Evolutionary conservation across 2,113 vertebrate species (phyloP).

Genomic region (Neolamprologus kungweensis): DNA sequence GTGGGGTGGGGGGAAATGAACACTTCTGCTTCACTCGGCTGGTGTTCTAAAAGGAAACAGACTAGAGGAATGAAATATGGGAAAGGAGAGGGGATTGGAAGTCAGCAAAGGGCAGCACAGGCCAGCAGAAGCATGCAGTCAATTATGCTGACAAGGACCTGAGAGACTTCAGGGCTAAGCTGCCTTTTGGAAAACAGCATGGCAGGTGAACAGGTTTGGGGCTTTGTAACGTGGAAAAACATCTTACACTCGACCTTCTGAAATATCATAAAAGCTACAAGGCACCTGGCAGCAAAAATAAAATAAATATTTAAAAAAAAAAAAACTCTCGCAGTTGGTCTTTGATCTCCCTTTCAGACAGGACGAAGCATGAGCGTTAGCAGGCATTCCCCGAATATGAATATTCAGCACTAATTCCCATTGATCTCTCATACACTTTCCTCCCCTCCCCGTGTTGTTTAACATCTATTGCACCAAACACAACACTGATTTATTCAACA

Average conservation of each 20-base stretch:
- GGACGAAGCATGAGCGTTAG: neutral
- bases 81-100: too few species aligned
- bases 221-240: neutral
- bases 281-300: neutral
- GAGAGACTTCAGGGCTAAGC: neutral
- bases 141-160: too few species aligned
- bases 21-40: too few species aligned
- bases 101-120: too few species aligned
- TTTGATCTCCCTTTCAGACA: neutral
- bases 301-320: neutral
- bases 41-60: too few species aligned
- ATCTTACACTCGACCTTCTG: neutral
- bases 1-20: too few species aligned
- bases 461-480: constrained; percentile 1
- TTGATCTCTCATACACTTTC: neutral
- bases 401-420: neutral
- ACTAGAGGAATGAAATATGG: too few species aligned
- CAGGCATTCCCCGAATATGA: neutral
- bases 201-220: neutral
- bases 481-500: constrained; percentile 32
- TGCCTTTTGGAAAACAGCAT: neutral
- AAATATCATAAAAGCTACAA: neutral
- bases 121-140: too few species aligned
- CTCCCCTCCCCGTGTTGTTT: neutral
- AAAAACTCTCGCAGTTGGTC: neutral